Base-by-base conservation (phyloP, 2,888 invertebrate genomes). In the Rhingia rostrata region DNA sequence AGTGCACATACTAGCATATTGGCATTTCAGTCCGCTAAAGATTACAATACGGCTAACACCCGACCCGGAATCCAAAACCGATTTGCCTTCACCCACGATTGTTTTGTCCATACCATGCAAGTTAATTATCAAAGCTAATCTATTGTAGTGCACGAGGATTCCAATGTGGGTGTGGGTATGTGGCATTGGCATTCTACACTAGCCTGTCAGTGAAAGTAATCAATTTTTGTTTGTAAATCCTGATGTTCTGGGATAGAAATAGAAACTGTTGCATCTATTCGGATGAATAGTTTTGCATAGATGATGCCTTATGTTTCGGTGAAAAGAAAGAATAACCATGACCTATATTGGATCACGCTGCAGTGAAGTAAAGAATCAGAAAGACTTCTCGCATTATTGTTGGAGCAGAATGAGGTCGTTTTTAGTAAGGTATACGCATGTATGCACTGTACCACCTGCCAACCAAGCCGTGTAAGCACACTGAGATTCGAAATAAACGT, bases 81-180 rank as follows among this genome's bases (percentile, higher is more conserved):
- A 33, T 14, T 66, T 61, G 47, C 39, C 45, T 53, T 72, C 60
- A 37, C 6, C 30, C 45, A 14, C 70, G 56, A 51, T 70, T 81
- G 67, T 45, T 63, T 45, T 14, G 51, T 32, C 53, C 32, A 22
- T 32, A n/a, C 41, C 53, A 58, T 58, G 64, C 64, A 64, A 70
- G 81, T 70, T 81, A 64, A 81, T 77, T 77, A 77, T 41, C 63
- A 70, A 64, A 77, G 77, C 58, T 70, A 45, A 64, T 75, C 69
- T 63, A 39, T 70, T 77, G 39, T 14, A 54, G 49, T 49, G 58
- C 14, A 41, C 33, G 0, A 22, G 37, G 47, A 54, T 45, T 14
- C 10, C 22, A 22, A 22, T 22, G 22, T 22, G 22, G 22, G 22
- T 22, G 32, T 41, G 6, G 4, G 6, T 6, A 6, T 6, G 7